Evolutionary conservation across 1,140 invertebrate genomes (phyloP), one percentile per base, ranked within the genome.

Genomic region (Sipha flava): DNA sequence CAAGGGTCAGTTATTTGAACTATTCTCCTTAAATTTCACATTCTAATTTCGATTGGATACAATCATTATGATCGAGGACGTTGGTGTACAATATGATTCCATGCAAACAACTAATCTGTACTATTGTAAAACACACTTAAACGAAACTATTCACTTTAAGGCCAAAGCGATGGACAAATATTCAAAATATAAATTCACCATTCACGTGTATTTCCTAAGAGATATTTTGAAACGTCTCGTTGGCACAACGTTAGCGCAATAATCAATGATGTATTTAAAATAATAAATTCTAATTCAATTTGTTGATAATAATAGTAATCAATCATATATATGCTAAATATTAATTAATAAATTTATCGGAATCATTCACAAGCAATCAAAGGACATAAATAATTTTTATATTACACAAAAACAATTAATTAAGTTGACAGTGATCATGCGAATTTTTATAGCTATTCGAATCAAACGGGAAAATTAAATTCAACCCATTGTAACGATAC

Each of bases 11-110:
- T 23, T 66, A 62, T 66, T 66, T 66, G 62, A 66, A 66, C 62
- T 66, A 43, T 66, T 66, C 62, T 66, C 62, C 34, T 66, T 43
- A 66, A 66, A 66, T 40, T 66, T 66, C 34, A 66, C 62, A 23
- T 66, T 66, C 62, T 66, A 66, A 40, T 66, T 43, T 66, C 62
- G 62, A 66, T 66, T 43, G 40, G 34, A 37, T 66, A 40, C n/a
- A 23, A 66, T 43, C 1, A 43, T 66, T 40, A 37, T 37, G 21
- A 40, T 31, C 62, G 34, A 14, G 34, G 62, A 66, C 62, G 34
- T 37, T 37, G 10, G 34, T 14, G 34, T 14, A 23, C 12, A 34
- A 16, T 64, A 64, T 23, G 5, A 37, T 64, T 64, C 29, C 23
- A 16, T 59, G 54, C 21, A 62, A 26, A 62, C 23, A 26, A 31